Evolutionary conservation across 2,113 vertebrate genomes (phyloP), one percentile per base, ranked within the genome.

Genomic region (Phrynocephalus versicolor): DNA sequence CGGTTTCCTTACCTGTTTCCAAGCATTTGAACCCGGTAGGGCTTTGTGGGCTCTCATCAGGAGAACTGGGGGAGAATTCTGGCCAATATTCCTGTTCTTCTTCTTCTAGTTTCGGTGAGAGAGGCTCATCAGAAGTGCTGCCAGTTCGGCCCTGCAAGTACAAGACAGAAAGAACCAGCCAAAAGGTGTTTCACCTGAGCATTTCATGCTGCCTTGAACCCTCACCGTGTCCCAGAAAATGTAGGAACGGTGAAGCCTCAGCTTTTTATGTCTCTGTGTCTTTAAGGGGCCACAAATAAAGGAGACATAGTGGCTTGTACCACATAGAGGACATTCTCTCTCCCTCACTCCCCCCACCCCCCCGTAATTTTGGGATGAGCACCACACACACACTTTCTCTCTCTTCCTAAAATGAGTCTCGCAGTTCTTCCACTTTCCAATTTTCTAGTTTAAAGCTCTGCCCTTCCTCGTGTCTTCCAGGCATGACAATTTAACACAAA

Each of bases 61-160:
- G 92, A 1, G 89, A 94, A 84, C 91, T 87, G 58, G 95, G 92
- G 39, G 71, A 33, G 41, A 90, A 89, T 87, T 92, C 92, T 0
- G 90, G 90, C 93, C 93, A 93, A 67, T 72, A 87, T 85, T 94
- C 87, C 0, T 94, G 85, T 0, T 41, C 69, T 41, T 82, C 90
- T n/a, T 81, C 90, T 2, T 65, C 90, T 81, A 33, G 75, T 87
- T 82, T 91, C 84, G 88, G 82, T 60, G 92, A 92, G 88, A 92
- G 72, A 35, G 91, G 90, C 4, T 90, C 90, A 91, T 84, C 77
- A 82, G 88, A 85, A 65, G 0, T 83, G 21, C 65, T 84, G 87
- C 81, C 1, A 23, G 78, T 83, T 85, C 0, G 64, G 41, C 15
- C 45, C 62, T 58, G 2, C 21, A 37, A 16, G 15, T 16, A 55